A percentile compares a stretch with the other conserved stretches of the same genome.
phyloP scores from a whole-genome alignment of 1,140 invertebrate genomes.

The Micrasema minimum region DNA sequence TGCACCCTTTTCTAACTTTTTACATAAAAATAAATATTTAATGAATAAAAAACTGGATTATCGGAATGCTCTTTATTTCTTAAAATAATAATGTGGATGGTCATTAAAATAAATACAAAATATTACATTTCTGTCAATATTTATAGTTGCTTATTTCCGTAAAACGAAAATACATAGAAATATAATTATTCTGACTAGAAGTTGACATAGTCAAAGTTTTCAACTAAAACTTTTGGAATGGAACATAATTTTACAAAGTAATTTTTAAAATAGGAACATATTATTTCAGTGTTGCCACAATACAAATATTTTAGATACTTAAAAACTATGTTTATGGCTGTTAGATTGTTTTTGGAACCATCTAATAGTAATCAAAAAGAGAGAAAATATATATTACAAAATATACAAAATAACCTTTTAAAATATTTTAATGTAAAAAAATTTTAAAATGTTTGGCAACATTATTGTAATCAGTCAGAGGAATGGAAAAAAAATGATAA shows the following conservation, averaged over 20 bases:
- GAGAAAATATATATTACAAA: constrained; percentile 21
- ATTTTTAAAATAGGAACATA: constrained; percentile 47
- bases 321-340: constrained; percentile 41
- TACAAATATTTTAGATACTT: constrained; percentile 39
- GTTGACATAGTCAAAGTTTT: constrained; percentile 13
- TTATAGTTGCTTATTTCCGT: constrained; percentile 25
- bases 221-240: constrained; percentile 8
- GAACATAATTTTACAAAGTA: constrained; percentile 30
- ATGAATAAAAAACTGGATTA: constrained; percentile 7
- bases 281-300: constrained; percentile 43
- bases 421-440: constrained; percentile 10
- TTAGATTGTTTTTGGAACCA: constrained; percentile 29
- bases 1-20: too few relatives aligned
- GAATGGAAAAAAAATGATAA: constrained; percentile 9
- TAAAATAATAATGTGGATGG: constrained; percentile 46
- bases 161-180: constrained; percentile 15
- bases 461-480: constrained; percentile 16
- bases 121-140: constrained; percentile 40
- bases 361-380: constrained; percentile 8
- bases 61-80: constrained; percentile 49
- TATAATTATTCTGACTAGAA: constrained; percentile 17
- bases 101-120: constrained; percentile 45
- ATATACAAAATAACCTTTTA: constrained; percentile 11
- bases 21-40: too few relatives aligned
- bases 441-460: constrained; percentile 26